Evolutionary conservation across 2,113 vertebrate genomes (phyloP).

Genomic region (Rhegmatorhina hoffmannsi): DNA sequence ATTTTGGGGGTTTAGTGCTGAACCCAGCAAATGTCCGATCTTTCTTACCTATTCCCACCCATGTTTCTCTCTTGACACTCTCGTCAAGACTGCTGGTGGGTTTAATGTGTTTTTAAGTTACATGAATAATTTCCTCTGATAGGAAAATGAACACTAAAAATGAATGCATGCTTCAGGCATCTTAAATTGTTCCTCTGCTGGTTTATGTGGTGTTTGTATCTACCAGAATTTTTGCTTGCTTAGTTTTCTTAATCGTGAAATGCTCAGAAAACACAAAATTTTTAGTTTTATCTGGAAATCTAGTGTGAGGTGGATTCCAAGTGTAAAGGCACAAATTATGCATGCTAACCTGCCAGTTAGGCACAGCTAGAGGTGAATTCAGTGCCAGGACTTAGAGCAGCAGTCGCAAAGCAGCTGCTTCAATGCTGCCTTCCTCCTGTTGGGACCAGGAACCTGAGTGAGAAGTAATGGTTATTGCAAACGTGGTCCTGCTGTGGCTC

Average conservation of each 20-base stretch:
- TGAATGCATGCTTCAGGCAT: not conserved
- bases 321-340: not conserved
- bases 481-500: not conserved
- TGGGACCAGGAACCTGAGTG: not conserved
- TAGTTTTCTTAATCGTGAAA: not conserved
- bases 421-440: not conserved
- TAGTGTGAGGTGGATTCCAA: not conserved
- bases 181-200: not conserved
- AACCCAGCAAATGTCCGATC: not conserved
- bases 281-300: not conserved
- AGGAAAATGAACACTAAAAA: not conserved
- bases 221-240: not conserved
- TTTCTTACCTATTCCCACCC: not conserved
- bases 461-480: not conserved
- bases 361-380: not conserved
- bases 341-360: not conserved
- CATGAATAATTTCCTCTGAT: not conserved
- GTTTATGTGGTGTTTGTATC: not conserved
- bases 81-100: not conserved
- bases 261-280: not conserved
- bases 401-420: not conserved
- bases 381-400: not conserved
- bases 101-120: not conserved
- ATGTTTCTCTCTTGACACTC: not conserved
- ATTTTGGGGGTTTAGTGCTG: not conserved